Evolutionary conservation across 2,888 invertebrate genomes (phyloP), one percentile per base, ranked within the genome.

Genomic region (Trimorus sp.): DNA sequence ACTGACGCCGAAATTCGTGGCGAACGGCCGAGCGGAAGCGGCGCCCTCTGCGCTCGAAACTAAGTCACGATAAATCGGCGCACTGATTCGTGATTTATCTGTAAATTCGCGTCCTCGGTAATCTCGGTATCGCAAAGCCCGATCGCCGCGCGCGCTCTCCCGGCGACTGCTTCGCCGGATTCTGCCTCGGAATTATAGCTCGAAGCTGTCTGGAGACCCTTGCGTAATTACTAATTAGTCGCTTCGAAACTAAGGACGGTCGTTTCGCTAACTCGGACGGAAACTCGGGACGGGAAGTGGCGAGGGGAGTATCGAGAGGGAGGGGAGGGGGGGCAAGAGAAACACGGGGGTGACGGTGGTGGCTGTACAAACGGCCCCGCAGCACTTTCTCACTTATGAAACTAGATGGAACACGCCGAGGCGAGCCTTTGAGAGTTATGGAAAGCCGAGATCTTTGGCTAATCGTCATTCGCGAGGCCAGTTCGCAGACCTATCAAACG

Each of bases 171-270:
- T 71, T 66, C 60, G 48, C 73, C 45, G 73, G 73, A 73, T 79
- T 79, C 73, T 66, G 49, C 45, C n/a, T 49, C 14, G 75, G 63
- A 80, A 80, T 75, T 69, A 80, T 53, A 70, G 75, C 75, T 80
- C 59, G 65, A 60, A 75, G 75, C 77, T 79, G 75, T 71, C 74
- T 73, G 48, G 62, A 73, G 70, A 68, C 75, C 79, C 76, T 71
- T 58, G 84, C 69, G 84, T 79, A 86, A 86, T 86, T 85, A 85
- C 85, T 86, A 87, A 87, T 86, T 86, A 86, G 83, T 84, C 86
- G 84, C 85, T 86, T 86, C 86, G 80, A 75, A 80, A 85, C 83
- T 81, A 82, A 82, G 74, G 71, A 84, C 62, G 83, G 81, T 79
- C 73, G 81, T 84, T 83, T 79, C 76, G 70, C 84, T 79, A 66